Evolutionary conservation across 2,888 invertebrate species (phyloP), one percentile per base, ranked within the genome.

Genomic region (Bhutanitis thaidina): DNA sequence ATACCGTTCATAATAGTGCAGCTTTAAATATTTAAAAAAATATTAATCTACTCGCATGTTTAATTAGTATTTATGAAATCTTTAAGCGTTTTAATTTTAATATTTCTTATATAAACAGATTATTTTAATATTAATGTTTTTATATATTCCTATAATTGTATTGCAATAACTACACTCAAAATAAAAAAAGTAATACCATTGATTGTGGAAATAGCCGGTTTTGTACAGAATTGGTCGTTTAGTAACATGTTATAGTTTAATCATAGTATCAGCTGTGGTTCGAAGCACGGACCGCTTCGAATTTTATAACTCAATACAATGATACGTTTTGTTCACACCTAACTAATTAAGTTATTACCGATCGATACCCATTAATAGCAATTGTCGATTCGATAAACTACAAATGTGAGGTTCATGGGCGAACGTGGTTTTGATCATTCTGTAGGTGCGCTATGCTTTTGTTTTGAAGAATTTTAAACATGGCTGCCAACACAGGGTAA

Each of bases 371-470:
- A 58, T 62, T 61, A 60, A 43, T 43, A 53, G 55, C 54, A 52
- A 65, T 64, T 61, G 60, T 53, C 44, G 56, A 66, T 67, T 66
- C 56, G 64, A 54, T 47, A 60, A 43, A 56, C 59, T 50, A 56
- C 43, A 51, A 52, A 57, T 49, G 43, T 43, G 40, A 41, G 30
- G 41, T 55, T 45, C 44, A 48, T 30, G 54, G 59, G 55, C 52
- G 48, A 37, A 30, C 49, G 54, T 56, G 58, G 58, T 58, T 60
- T 52, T 57, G 53, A 63, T 60, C 52, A 55, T 49, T 43, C 45
- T 54, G 45, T 58, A 50, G 43, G 49, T 57, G 59, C 55, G 58
- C 61, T 63, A 65, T 78, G 79, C 77, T 77, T 77, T 69, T 60
- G 56, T 66, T 74, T 66, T 52, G 46, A 47, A 46, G 74, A 72